phyloP scores from a whole-genome alignment of 1,140 invertebrate species.

The Homalodisca vitripennis region DNA sequence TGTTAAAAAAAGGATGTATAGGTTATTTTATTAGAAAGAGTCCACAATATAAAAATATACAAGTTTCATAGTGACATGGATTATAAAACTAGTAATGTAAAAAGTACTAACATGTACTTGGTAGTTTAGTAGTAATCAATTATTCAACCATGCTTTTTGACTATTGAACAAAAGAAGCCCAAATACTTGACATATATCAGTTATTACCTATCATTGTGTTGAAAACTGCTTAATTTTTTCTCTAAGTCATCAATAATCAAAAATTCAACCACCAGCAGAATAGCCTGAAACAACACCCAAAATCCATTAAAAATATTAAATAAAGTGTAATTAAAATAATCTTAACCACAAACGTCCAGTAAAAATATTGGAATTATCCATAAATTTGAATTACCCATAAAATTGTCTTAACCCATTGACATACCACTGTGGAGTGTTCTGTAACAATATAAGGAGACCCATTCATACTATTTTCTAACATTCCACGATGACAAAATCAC shows the following conservation, averaged over 20 bases:
- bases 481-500: no score
- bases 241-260: neutral
- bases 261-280: neutral
- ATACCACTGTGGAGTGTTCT: neutral
- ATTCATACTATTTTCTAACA: no score
- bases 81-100: neutral
- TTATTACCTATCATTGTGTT: neutral
- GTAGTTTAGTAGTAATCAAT: no score
- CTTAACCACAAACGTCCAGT: neutral
- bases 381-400: neutral
- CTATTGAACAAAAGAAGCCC: neutral
- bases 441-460: neutral
- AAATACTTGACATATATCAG: neutral
- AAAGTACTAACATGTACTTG: neutral
- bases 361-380: neutral
- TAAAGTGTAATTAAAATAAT: neutral
- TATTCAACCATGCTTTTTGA: no score
- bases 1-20: no score
- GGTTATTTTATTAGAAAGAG: no score
- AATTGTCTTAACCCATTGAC: neutral
- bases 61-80: neutral
- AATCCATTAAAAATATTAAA: neutral
- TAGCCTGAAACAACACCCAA: neutral
- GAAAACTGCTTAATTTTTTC: neutral
- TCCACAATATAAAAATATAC: neutral